Base-by-base conservation (phyloP, 2,113 vertebrate species). In the Ardeotis arabs region DNA sequence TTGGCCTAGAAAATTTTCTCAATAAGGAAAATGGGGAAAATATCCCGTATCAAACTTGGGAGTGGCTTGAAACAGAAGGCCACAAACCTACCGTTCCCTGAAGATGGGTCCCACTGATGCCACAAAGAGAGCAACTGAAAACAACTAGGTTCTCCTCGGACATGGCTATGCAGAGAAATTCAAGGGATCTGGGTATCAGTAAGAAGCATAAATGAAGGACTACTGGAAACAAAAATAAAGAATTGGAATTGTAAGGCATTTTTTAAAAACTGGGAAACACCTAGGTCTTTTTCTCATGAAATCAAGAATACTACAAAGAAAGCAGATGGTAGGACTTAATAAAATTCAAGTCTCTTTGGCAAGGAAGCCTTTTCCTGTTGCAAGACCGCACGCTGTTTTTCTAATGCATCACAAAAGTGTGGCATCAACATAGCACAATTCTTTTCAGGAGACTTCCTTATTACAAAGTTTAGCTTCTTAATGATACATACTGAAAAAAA, bases 321-420 rank as follows among this genome's bases (percentile, higher is more conserved):
- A 97, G 49, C 82, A 89, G 93, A 95, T 84, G 63, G 83, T n/a
- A 84, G 67, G 76, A 68, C 89, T 87, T 86, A 97, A 95, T 89
- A 95, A 94, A 95, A 92, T 80, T 70, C 67, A 75, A 94, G 87
- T 74, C 52, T 67, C 70, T 90, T 96, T 92, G 90, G 84, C 95
- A 92, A 72, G 21, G 33, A 91, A 90, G 60, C 44, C 60, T 86
- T 22, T 91, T 79, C 52, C 74, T 87, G 9, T 78, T 95, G 87
- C 93, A 91, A 45, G 9, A 69, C 59, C 12, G 47, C 58, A 74
- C 4, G 3, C 23, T 87, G 56, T 59, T 63, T 75, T 93, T 64
- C 33, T 81, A 92, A 78, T 16, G 49, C 75, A 58, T 39, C 64
- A 75, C 67, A 70, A 41, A 84, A 88, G 39, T 2, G 28, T 33